A percentile compares a stretch with the other conserved stretches of the same genome.
phyloP scores from a whole-genome alignment of 2,113 vertebrate species.

The Lepus americanus region DNA sequence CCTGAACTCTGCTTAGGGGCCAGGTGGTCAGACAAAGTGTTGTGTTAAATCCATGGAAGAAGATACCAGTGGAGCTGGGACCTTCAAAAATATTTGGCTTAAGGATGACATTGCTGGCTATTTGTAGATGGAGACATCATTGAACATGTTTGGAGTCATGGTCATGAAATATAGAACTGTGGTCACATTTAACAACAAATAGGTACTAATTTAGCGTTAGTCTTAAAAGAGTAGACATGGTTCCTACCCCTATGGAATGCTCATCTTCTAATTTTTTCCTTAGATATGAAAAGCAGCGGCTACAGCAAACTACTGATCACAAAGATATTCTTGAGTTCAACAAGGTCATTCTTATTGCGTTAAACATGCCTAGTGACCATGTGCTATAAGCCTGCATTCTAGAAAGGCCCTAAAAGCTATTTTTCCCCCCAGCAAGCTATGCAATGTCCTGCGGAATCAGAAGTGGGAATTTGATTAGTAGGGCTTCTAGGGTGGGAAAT shows the following conservation, averaged over 20 bases:
- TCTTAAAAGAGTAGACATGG: not conserved
- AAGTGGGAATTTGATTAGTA: not conserved
- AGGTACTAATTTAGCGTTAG: not conserved
- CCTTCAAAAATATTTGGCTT: constrained; percentile 34
- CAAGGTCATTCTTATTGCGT: not conserved
- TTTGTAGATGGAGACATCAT: constrained; percentile 2
- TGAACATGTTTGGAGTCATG: constrained; percentile 22
- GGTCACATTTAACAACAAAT: not conserved
- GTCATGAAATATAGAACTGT: not conserved
- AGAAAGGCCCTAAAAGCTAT: not conserved
- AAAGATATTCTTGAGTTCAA: not conserved
- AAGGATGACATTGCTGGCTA: not conserved
- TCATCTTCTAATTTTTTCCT: not conserved
- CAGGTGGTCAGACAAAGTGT: not conserved
- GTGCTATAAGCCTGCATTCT: not conserved
- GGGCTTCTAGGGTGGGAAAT: not conserved
- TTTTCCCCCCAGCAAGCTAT: not conserved
- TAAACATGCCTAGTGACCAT: not conserved
- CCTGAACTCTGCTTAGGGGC: not conserved
- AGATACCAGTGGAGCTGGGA: not conserved
- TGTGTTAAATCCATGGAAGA: constrained; percentile 22
- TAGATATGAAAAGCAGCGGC: not conserved
- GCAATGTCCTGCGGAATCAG: not conserved
- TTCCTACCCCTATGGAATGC: not conserved
- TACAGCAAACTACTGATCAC: not conserved